Evolutionary conservation across 1,140 invertebrate species (phyloP).

Genomic region (Halictus rubicundus): DNA sequence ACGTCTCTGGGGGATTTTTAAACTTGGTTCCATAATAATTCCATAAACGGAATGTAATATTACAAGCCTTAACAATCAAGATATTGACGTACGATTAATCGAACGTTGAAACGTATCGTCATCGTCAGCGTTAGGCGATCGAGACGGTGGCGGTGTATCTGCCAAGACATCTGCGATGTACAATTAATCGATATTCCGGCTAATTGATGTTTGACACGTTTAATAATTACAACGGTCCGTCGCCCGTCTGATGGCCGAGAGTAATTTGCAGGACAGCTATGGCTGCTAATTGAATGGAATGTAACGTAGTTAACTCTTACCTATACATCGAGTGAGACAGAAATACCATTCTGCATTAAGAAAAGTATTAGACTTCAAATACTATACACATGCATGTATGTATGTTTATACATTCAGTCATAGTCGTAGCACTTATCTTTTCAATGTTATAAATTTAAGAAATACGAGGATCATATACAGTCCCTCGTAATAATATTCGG

Average conservation of each 20-base stretch:
- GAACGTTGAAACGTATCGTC: slow-evolving; percentile 58
- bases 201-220: slow-evolving; percentile 75
- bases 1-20: too few relatives aligned
- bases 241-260: slow-evolving; percentile 50
- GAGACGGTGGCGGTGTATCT: slow-evolving; percentile 41
- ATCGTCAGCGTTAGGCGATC: slow-evolving; percentile 63
- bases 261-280: slow-evolving; percentile 8
- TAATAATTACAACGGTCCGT: slow-evolving; percentile 72
- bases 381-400: too few relatives aligned
- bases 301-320: neutral
- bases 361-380: too few relatives aligned
- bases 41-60: neutral
- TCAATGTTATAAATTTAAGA: too few relatives aligned
- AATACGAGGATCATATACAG: too few relatives aligned
- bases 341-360: too few relatives aligned
- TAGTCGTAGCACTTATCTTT: too few relatives aligned
- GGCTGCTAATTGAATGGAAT: slow-evolving; percentile 43
- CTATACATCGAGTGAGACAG: too few relatives aligned
- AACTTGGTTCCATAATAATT: too few relatives aligned
- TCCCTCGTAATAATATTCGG: too few relatives aligned
- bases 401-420: too few relatives aligned
- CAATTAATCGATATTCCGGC: slow-evolving; percentile 72
- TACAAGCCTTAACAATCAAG: neutral
- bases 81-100: slow-evolving; percentile 61
- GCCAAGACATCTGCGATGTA: slow-evolving; percentile 62